phyloP scores from a whole-genome alignment of 1,140 invertebrate species.

The Calliopsis andreniformis region DNA sequence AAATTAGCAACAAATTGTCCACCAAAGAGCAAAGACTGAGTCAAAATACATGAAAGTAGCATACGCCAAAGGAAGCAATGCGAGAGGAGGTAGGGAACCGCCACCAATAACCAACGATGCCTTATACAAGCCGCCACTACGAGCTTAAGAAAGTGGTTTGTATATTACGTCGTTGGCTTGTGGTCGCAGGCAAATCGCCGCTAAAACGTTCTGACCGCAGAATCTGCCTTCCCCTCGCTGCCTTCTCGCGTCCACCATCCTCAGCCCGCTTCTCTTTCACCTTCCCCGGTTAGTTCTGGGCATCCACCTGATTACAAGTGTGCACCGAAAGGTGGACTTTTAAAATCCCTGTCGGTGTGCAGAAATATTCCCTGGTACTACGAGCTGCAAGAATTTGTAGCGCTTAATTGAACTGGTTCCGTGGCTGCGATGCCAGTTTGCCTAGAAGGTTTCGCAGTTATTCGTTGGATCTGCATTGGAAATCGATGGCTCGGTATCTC shows the following conservation, averaged over 20 bases:
- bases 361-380: constrained; percentile 37
- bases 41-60: background rate
- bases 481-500: constrained; percentile 3
- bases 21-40: no score
- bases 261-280: background rate
- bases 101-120: constrained; percentile 62
- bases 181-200: constrained; percentile 77
- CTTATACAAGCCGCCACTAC: constrained; percentile 59
- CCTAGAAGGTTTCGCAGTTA: constrained; percentile 1
- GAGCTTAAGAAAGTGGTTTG: constrained; percentile 77
- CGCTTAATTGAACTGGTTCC: constrained; percentile 48
- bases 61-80: background rate
- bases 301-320: constrained; percentile 44
- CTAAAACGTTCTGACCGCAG: constrained; percentile 77
- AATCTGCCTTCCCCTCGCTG: constrained; percentile 33
- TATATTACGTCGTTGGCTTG: constrained; percentile 77
- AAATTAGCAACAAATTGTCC: no score
- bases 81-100: constrained; percentile 40
- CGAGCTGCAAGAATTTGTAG: constrained; percentile 42
- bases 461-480: background rate
- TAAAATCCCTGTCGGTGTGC: background rate
- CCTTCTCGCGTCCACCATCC: background rate
- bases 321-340: constrained; percentile 34
- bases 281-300: constrained; percentile 18
- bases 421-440: background rate